Conservation (phyloP, 2,888 invertebrate species). For the Gerosis bhagava region DNA sequence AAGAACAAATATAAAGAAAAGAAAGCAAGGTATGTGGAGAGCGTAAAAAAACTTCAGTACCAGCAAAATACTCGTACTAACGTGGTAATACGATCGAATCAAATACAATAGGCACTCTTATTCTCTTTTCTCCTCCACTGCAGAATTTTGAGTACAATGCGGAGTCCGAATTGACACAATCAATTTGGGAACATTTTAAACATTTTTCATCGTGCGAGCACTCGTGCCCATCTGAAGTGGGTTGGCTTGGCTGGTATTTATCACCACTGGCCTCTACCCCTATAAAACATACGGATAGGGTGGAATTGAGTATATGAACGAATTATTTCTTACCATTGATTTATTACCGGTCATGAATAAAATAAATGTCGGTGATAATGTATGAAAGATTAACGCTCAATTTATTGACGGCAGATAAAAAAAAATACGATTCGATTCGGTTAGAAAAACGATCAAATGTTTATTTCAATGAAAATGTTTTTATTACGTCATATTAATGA, state of each 20-base stretch:
- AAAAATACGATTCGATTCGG: too few species aligned
- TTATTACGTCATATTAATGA: too few species aligned
- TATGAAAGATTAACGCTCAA: conserved; percentile 1
- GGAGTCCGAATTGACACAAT: conserved; percentile 15
- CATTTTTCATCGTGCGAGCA: conserved; percentile 10
- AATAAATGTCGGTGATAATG: conserved; percentile 9
- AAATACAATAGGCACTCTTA: too few species aligned
- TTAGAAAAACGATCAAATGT: too few species aligned
- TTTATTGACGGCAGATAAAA: conserved; percentile 6
- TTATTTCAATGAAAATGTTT: too few species aligned
- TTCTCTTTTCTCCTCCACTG: too few species aligned
- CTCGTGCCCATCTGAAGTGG: conserved; percentile 3
- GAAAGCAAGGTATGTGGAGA: too few species aligned
- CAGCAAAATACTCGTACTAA: too few species aligned
- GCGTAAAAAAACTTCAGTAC: too few species aligned
- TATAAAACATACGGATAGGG: conserved; percentile 7
- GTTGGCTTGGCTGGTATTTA: conserved; percentile 9
- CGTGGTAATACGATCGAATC: too few species aligned
- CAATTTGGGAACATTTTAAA: conserved; percentile 8
- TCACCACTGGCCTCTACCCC: neutral
- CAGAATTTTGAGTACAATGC: neutral
- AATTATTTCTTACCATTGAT: conserved; percentile 17
- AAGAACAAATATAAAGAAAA: too few species aligned
- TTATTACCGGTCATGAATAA: conserved; percentile 15
- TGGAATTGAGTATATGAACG: conserved; percentile 15